Conservation (phyloP, 2,797 vertebrate genomes). For the Eptatretus atami region DNA sequence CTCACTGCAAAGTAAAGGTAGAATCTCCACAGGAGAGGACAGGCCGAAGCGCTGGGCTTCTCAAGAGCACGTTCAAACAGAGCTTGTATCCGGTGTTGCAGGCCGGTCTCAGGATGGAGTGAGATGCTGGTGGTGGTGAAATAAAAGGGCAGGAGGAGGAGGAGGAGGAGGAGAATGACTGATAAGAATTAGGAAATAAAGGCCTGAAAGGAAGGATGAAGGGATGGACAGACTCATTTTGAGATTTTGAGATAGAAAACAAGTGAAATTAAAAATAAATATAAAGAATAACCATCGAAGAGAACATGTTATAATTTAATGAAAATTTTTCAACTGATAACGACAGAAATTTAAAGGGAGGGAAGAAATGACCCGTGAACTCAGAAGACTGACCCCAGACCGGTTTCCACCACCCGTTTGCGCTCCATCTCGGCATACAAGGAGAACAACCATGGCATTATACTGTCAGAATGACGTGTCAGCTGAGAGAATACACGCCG, state of each 20-base stretch:
- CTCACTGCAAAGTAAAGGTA: slow-evolving; percentile 61
- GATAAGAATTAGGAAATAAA: neutral
- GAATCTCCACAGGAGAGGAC: slow-evolving; percentile 68
- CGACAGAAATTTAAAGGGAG: no score
- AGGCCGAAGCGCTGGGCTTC: slow-evolving; percentile 29
- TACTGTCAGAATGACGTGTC: slow-evolving; percentile 17
- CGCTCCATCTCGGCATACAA: slow-evolving; percentile 48
- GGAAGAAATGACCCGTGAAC: no score
- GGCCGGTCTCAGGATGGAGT: slow-evolving; percentile 33
- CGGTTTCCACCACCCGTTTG: slow-evolving; percentile 34
- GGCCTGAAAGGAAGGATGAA: neutral
- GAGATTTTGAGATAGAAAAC: no score
- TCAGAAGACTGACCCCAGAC: slow-evolving; percentile 27
- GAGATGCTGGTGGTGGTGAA: neutral
- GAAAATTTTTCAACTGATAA: no score
- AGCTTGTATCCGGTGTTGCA: slow-evolving; percentile 41
- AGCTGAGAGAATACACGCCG: slow-evolving; percentile 19
- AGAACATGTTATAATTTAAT: no score
- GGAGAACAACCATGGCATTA: slow-evolving; percentile 50
- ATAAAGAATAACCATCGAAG: no score
- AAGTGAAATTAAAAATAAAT: no score
- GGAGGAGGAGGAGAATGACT: neutral
- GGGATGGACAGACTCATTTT: no score
- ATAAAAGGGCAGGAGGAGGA: neutral
- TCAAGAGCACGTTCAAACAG: slow-evolving; percentile 40